Evolutionary conservation across 2,888 invertebrate genomes (phyloP).

Genomic region (Eupithecia subfuscata): DNA sequence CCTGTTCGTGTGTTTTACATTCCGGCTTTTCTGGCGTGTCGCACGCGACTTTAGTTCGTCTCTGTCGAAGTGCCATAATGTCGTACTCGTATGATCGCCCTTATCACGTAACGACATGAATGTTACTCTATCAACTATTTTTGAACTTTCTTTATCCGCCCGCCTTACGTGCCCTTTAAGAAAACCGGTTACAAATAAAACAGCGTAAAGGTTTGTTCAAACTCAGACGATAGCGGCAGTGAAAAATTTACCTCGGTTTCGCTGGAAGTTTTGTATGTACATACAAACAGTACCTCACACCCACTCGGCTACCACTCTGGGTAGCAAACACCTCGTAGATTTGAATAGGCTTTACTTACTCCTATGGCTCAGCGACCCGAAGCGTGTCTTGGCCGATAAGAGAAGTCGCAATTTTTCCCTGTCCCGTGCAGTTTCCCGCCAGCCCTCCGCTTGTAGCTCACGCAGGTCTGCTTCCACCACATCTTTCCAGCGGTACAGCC

Average conservation of each 20-base stretch:
- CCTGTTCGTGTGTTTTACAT: constrained; percentile 6
- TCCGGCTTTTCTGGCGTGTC: constrained; percentile 14
- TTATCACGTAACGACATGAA: constrained; percentile 6
- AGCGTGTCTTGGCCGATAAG: no score
- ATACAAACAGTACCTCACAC: not conserved
- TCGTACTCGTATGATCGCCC: constrained; percentile 34
- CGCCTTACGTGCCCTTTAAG: not conserved
- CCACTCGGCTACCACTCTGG: no score
- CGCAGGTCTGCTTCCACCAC: no score
- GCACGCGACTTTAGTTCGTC: constrained; percentile 59
- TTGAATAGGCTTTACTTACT: no score
- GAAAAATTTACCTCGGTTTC: no score
- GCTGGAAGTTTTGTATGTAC: not conserved
- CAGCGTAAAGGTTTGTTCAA: not conserved
- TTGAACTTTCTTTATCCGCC: not conserved
- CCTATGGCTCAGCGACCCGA: no score
- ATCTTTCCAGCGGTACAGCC: no score
- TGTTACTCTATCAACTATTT: constrained; percentile 1
- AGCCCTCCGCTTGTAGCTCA: no score
- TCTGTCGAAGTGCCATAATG: constrained; percentile 64
- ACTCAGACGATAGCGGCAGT: no score
- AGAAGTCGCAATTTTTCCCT: no score
- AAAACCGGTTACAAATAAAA: not conserved
- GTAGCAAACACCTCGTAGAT: no score
- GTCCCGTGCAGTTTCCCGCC: no score